Base-by-base conservation (phyloP, 2,888 invertebrate species). In the Eupithecia dodoneata region DNA sequence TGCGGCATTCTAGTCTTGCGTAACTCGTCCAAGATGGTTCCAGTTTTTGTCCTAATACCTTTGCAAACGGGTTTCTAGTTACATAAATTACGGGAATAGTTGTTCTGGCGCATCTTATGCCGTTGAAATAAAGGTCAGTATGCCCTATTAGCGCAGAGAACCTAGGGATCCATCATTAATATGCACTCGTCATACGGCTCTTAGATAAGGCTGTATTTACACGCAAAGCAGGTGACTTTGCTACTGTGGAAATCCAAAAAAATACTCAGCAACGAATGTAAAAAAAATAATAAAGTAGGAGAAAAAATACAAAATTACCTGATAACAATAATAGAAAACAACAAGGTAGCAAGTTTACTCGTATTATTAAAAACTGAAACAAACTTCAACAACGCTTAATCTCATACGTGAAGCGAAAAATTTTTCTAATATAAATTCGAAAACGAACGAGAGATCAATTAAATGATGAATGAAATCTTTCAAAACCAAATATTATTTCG, bases 1-100 rank as follows among this genome's bases (percentile, higher is more conserved):
- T 94, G 89, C 89, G 82, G 81, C 85, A 84, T 80, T 84, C 87
- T 87, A 86, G 85, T 92, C 93, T 93, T 94, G 94, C 93, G 92
- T 94, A 94, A 94, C 94, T 89, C 81, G 92, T 88, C 86, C 85
- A 85, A 83, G 86, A 88, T 87, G 87, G 83, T 85, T 84, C 87
- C 85, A 89, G 87, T 92, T 91, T 93, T 92, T 92, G 87, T 89
- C 88, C 87, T 89, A 89, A 90, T 90, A 88, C 86, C 88, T 87
- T 80, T 77, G 82, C 82, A 81, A 86, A 85, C 88, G 75, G 78
- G 87, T 85, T 87, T 84, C 86, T 85, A 84, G 84, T 84, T 82
- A 81, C 81, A 85, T 84, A 82, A 82, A 83, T 81, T 79, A 82
- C 73, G 52, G 52, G 65, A 75, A 71, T 59, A 30, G 75, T 66